Base-by-base conservation (phyloP, 2,113 vertebrate genomes). In the Gadus chalcogrammus region DNA sequence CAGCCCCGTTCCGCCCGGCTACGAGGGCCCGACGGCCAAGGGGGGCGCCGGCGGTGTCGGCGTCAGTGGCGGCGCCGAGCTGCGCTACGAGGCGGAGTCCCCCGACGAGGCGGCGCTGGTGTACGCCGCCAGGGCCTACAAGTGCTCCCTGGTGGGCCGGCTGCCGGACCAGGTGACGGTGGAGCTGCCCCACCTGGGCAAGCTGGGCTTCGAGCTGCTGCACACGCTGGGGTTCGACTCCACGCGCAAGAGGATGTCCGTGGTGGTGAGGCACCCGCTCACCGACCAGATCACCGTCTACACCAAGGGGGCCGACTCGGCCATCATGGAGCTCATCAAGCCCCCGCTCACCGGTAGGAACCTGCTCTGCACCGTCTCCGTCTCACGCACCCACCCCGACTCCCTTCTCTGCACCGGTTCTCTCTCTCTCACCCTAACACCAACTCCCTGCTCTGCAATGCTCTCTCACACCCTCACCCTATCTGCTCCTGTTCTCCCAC, bases 91-190 rank as follows among this genome's bases (percentile, higher is more conserved):
- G 83, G 96, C 97, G 0, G 97, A 99, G 87, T 97, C 95, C 3
- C 97, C 97, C 0, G 97, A 99, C 0, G 97, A 99, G 88, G 97
- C 96, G 0, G 97, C 97, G 0, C 92, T 99, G 0, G 97, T 99
- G 28, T 96, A 97, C 3, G 97, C 97, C 0, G 96, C 97, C 28
- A 86, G 93, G 24, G 97, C 97, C 18, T 99, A 99, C 86, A 93
- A 89, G 79, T 99, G 95, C 77, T 90, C 93, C 1, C 93, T 99
- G 5, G 94, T 95, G 15, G 95, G 93, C 31, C 93, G 97, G 55
- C 90, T 96, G 15, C 93, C 94, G 0, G 95, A 98, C 88, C 97
- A 95, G 86, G 95, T 99, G 83, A 94, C 94, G 0, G 88, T 99
- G 83, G 95, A 97, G 77, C 91, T 99, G 84, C 96, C 97, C 7